Evolutionary conservation across 2,888 invertebrate genomes (phyloP), one percentile per base, ranked within the genome.

Genomic region (Drosophila pseudotakahashii): DNA sequence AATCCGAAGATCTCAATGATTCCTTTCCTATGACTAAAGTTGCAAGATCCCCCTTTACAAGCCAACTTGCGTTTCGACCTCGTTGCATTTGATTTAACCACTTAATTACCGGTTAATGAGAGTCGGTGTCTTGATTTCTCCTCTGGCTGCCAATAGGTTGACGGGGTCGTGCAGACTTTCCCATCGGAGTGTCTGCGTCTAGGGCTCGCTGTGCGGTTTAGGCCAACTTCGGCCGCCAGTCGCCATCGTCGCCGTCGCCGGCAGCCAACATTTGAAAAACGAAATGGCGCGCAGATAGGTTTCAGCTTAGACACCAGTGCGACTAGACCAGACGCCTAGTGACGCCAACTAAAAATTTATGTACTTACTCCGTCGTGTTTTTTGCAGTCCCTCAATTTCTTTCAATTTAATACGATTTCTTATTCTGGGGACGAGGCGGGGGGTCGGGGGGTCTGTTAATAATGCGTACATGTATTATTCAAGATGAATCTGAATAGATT

Each of bases 271-370:
- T 81, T 89, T 69, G 82, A 84, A 69, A 78, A 66, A 74, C 74
- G 42, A 71, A 71, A 71, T 71, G 74, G 74, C 70, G 74, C 70
- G 67, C 66, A 73, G 70, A 81, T 80, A 83, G 85, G 81, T 86
- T 89, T 88, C 77, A 79, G 78, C 81, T 82, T 90, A 81, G 83
- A 89, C 88, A 89, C 89, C 90, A 85, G 79, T 79, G 86, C 85
- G 88, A 79, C 89, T 78, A 88, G 86, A 86, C 89, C 84, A 86
- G 86, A 84, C 89, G 81, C 77, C 78, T 88, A 89, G 89, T 89
- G 89, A 89, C 90, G 89, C 90, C 89, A 90, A 78, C 74, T 78
- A 81, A 68, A 77, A 85, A 85, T 78, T 79, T 75, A 83, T 89
- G 75, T 87, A 75, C 70, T 78, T 77, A 62, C 62, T 71, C 63